phyloP scores from a whole-genome alignment of 2,888 invertebrate species.

The Norana najaformis region DNA sequence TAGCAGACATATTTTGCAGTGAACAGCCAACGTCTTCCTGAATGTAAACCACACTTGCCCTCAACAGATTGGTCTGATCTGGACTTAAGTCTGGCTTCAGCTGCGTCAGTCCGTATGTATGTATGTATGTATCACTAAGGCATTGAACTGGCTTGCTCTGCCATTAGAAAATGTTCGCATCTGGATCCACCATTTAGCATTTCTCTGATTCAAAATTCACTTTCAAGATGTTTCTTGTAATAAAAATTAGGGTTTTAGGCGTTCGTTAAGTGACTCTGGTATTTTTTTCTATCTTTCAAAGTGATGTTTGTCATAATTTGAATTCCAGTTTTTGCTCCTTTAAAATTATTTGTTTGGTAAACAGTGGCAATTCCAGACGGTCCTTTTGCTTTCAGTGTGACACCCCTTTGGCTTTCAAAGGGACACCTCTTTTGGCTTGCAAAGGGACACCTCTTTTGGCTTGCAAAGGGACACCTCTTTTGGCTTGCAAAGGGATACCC shows the following conservation, averaged over 20 bases:
- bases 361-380: neutral
- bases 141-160: neutral
- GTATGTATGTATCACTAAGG: no score
- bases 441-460: neutral
- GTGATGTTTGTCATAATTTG: neutral
- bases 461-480: neutral
- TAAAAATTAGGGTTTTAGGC: neutral
- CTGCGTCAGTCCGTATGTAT: neutral
- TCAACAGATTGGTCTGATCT: neutral
- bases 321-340: neutral
- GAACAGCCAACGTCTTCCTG: neutral
- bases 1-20: neutral
- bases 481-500: no score
- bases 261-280: neutral
- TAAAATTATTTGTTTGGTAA: neutral
- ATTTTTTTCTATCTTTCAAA: neutral
- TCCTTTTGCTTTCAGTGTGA: neutral
- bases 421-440: no score
- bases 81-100: neutral
- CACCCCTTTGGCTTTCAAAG: no score
- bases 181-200: neutral
- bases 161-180: neutral
- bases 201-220: neutral
- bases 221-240: neutral
- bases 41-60: conserved; percentile 1